These are phyloP conservation scores for Willowsia nigromaculata DNA, from an alignment of 2,888 invertebrate genomes.

Conservation along the genomic window DNA sequence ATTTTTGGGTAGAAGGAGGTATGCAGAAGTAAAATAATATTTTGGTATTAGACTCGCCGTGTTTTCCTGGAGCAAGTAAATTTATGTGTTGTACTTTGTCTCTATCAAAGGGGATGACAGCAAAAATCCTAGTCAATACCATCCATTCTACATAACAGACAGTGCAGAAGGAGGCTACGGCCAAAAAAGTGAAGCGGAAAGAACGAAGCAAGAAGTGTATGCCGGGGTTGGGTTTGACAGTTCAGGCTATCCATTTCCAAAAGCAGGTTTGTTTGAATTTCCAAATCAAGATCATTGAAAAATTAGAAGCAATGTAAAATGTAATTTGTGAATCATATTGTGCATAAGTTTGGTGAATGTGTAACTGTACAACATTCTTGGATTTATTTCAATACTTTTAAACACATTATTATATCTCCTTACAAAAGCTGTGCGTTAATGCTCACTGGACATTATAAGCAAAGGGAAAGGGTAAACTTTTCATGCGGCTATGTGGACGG, in stretches of 20 bases:
- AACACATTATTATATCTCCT: neutral
- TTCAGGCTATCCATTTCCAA: conserved; percentile 89
- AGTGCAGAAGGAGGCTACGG: conserved; percentile 92
- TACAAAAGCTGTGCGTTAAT: conserved; percentile 66
- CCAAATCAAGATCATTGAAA: neutral
- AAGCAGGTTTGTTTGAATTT: conserved; percentile 83
- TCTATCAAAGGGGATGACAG: conserved; percentile 84
- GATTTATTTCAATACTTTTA: neutral
- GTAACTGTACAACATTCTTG: neutral
- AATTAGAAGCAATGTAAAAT: neutral
- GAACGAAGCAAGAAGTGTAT: conserved; percentile 87
- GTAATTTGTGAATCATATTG: neutral
- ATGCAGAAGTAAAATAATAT: conserved; percentile 20
- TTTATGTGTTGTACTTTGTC: conserved; percentile 18
- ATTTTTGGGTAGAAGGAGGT: conserved; percentile 80
- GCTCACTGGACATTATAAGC: conserved; percentile 37
- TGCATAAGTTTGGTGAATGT: neutral
- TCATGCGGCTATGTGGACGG: conserved; percentile 33
- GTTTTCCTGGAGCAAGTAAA: neutral
- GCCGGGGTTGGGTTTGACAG: conserved; percentile 90
- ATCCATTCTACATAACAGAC: conserved; percentile 95
- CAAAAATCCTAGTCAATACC: conserved; percentile 91
- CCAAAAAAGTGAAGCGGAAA: conserved; percentile 87
- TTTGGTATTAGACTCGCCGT: too few species aligned
- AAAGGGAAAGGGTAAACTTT: conserved; percentile 41